Conservation (phyloP, 2,888 invertebrate genomes). For the Chaetogeoica ovagalla region DNA sequence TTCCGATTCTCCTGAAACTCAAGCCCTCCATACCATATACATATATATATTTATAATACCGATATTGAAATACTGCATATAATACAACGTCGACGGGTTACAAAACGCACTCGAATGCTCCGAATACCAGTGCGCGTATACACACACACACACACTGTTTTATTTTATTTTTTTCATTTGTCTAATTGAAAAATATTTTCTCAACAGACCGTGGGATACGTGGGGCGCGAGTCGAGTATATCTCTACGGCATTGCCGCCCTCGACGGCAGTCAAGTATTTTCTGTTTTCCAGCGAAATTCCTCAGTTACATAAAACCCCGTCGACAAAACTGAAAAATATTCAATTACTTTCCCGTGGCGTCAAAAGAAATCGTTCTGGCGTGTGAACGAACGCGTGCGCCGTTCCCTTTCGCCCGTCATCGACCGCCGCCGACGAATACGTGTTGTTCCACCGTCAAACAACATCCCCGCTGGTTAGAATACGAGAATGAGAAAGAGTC, state of each 20-base stretch:
- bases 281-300: constrained; percentile 1
- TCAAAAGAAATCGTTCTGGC: constrained; percentile 19
- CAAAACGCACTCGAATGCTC: background rate
- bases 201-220: background rate
- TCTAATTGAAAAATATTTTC: constrained; percentile 48
- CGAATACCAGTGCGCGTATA: background rate
- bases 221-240: background rate
- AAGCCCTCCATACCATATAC: too few relatives aligned
- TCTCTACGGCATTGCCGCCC: background rate
- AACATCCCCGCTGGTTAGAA: too few relatives aligned
- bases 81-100: background rate
- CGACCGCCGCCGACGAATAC: too few relatives aligned
- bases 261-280: background rate
- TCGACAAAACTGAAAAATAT: constrained; percentile 15
- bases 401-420: background rate
- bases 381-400: background rate
- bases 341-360: constrained; percentile 36
- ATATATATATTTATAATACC: too few relatives aligned
- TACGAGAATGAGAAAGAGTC: too few relatives aligned
- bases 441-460: too few relatives aligned
- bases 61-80: background rate
- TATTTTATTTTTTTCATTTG: constrained; percentile 21
- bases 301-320: constrained; percentile 9
- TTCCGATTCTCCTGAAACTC: too few relatives aligned
- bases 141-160: background rate